A percentile compares a stretch with the other conserved stretches of the same genome.
These are phyloP conservation scores for Phragmatobia fuliginosa DNA, from an alignment of 2,888 invertebrate genomes.

Conservation along the genomic window DNA sequence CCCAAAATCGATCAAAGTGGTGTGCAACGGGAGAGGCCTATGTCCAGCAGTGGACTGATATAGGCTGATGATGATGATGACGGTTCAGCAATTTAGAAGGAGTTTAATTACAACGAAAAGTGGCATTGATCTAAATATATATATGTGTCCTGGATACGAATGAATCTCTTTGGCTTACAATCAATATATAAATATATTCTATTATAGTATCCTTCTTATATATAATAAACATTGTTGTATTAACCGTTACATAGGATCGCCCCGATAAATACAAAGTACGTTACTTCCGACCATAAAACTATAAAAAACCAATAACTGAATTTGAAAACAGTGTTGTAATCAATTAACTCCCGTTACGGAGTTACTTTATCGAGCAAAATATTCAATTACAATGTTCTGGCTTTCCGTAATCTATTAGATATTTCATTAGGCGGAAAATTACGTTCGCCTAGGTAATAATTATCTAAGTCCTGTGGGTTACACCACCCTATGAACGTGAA, in stretches of 20 bases:
- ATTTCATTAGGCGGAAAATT: constrained; percentile 60
- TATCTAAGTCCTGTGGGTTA: constrained; percentile 38
- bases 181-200: no score
- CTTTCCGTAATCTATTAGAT: constrained; percentile 52
- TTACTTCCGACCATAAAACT: constrained; percentile 12
- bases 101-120: no score
- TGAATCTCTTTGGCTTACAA: no score
- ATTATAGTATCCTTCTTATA: neutral
- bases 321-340: constrained; percentile 19
- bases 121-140: no score
- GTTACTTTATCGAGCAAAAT: constrained; percentile 40
- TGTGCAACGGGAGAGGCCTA: no score
- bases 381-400: constrained; percentile 40
- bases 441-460: constrained; percentile 44
- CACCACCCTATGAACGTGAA: constrained; percentile 7
- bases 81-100: no score
- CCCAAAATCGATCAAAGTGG: no score
- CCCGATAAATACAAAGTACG: neutral
- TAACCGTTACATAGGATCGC: neutral
- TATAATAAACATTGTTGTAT: neutral
- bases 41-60: no score
- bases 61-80: no score
- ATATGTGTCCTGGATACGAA: no score
- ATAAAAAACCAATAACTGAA: constrained; percentile 16
- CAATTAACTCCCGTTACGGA: constrained; percentile 42